Base-by-base conservation (phyloP, 1,140 invertebrate genomes). In the Platyscapa corneri region DNA sequence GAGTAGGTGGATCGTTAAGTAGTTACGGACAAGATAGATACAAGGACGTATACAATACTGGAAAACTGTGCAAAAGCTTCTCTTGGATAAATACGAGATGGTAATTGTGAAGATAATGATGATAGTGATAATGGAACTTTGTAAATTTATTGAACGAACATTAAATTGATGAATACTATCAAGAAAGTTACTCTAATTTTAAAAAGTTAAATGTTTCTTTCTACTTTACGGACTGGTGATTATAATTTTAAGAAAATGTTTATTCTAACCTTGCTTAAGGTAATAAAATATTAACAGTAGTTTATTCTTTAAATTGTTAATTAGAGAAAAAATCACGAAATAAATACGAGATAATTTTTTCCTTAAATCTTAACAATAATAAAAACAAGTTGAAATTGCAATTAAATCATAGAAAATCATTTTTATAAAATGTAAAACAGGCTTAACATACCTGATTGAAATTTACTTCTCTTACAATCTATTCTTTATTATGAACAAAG, bases 1-100 rank as follows among this genome's bases (percentile, higher is more conserved):
- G 30, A 76, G 75, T 76, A 76, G 42, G 46, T 76, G 30, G 46
- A 53, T 76, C 46, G 75, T 76, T 76, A 76, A 76, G 75, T 79
- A 79, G 34, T 79, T 64, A 74, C 80, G 23, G 70, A 5, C 49
- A 49, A 49, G 30, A 74, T 60, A 23, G 70, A 56, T 56, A 74
- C 46, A 32, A 10, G 67, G 37, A 76, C 53, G n/a, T 76, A 32
- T 76, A 60, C 70, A 42, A 74, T 74, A 70, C 67, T 34, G 32
- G 67, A 70, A 70, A 37, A 70, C 14, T 74, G 16, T 37, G 70
- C 20, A 27, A 42, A 27, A 42, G 20, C 32, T 37, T 70, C 16
- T 18, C 32, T 30, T 74, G 39, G 37, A 42, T 74, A 42, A 74
- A 74, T 5, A 1, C 14, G 32, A 70, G 8, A 74, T 27, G 18